Conservation (phyloP, 2,113 vertebrate species). For the Dolichallabes microphthalmus region DNA sequence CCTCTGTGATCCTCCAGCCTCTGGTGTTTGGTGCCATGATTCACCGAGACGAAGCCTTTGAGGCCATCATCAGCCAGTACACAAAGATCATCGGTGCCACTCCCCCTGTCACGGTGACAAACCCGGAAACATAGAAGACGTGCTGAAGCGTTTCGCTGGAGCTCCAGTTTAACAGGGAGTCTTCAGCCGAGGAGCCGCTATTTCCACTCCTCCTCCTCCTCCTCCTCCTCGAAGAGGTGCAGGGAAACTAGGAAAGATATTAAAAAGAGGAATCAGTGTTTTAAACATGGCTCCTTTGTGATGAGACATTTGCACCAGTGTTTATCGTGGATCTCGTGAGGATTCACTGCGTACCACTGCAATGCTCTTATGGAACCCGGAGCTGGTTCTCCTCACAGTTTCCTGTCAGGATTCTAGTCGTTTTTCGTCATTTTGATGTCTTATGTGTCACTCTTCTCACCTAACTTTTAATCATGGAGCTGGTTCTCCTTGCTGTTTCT, state of each 20-base stretch:
- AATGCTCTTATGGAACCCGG: constrained; percentile 39
- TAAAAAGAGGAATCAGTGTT: constrained; percentile 35
- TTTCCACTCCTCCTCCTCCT: neutral
- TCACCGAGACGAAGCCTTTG: constrained; percentile 95
- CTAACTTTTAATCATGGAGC: constrained; percentile 16
- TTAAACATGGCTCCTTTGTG: constrained; percentile 31
- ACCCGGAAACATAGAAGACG: constrained; percentile 74
- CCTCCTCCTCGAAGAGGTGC: neutral
- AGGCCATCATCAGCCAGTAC: constrained; percentile 86
- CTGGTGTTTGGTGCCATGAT: constrained; percentile 97
- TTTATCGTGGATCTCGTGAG: neutral
- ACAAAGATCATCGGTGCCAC: constrained; percentile 68
- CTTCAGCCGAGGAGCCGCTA: neutral
- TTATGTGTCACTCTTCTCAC: neutral
- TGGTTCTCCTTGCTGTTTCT: neutral
- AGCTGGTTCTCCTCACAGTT: constrained; percentile 49
- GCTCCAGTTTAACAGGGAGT: neutral
- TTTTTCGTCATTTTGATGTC: neutral
- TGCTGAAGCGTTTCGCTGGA: neutral
- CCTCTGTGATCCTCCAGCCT: constrained; percentile 73
- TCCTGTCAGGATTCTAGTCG: neutral
- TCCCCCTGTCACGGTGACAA: constrained; percentile 61
- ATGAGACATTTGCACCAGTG: constrained; percentile 11
- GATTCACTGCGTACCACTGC: constrained; percentile 16
- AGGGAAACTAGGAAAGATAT: constrained; percentile 1